Base-by-base conservation (phyloP, 2,888 invertebrate genomes). In the Lycaena phlaeas region DNA sequence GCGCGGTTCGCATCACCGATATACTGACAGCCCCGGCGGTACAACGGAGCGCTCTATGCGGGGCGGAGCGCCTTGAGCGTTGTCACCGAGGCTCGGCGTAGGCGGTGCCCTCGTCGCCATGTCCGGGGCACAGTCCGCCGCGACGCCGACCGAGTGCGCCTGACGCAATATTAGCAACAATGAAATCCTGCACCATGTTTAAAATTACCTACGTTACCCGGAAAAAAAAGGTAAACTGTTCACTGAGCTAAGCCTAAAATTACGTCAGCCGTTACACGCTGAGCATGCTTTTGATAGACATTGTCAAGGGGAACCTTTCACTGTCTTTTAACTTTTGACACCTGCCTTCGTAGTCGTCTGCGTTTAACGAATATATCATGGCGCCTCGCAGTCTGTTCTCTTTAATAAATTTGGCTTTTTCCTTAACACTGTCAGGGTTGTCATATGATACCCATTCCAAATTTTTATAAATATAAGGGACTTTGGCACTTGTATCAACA, bases 361-460 rank as follows among this genome's bases (percentile, higher is more conserved):
- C 86, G 61, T 95, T 95, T 14, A 96, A 76, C 6, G 92, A 91
- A 71, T 91, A 94, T 43, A 95, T 81, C 95, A 95, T 95, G 3
- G 91, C 92, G 22, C 96, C 96, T 36, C 91, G 91, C 52, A 92
- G 87, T 25, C 86, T 79, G 36, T 87, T 81, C 4, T 85, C 74
- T 56, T 86, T 87, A 1, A 92, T 87, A 67, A 85, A 93, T 44
- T 84, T 73, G 0, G 90, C 90, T 76, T 93, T 95, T 54, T 87
- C 87, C 40, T 75, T 77, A 2, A 93, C 84, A 68, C 95, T 95
- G 36, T 82, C 67, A 15, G 87, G 82, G 55, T 91, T 87, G 48
- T 96, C 96, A 63, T 89, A 95, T 0, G 95, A 94, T 29, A 95
- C 86, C 96, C 96, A 96, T 54, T 95, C 92, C 10, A 70, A 71